Evolutionary conservation across 1,140 invertebrate species (phyloP), one percentile per base, ranked within the genome.

Genomic region (Eumaeus atala): DNA sequence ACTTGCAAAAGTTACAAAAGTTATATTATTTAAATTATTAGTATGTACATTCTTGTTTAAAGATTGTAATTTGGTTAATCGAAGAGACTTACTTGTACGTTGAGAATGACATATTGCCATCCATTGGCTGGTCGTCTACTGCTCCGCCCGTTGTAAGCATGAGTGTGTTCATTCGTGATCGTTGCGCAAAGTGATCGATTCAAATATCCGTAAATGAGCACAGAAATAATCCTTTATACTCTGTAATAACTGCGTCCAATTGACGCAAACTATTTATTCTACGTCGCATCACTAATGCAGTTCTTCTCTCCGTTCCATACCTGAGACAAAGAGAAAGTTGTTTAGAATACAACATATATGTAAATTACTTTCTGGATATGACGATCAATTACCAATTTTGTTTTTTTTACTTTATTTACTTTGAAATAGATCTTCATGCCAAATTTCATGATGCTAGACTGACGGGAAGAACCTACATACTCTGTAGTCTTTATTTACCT

Each of bases 21-120:
- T n/a, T n/a, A n/a, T n/a, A n/a, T n/a, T n/a, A n/a, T n/a, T n/a
- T n/a, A n/a, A n/a, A n/a, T n/a, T n/a, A n/a, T n/a, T n/a, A n/a
- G n/a, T n/a, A n/a, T n/a, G n/a, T n/a, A n/a, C n/a, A n/a, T n/a
- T n/a, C 21, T 28, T 3, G 21, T 28, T 28, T 6, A 28, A 28
- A 16, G 17, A 16, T 18, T n/a, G 10, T 38, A 38, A 1, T 28
- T 28, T 28, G 21, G 21, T 28, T 28, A 28, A 28, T 28, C 6
- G 11, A n/a, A 51, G 53, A 50, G 48, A 82, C 82, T 82, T 54
- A 85, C 82, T 84, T 85, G 49, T 85, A 85, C 51, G 77, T 73
- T 33, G 82, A 75, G 61, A 84, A 85, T 52, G 82, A 77, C 82
- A 85, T 85, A 52, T 79, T 85, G 61, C 66, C 74, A 62, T 85